Base-by-base conservation (phyloP, 2,888 invertebrate genomes). In the Sisyra nigra region DNA sequence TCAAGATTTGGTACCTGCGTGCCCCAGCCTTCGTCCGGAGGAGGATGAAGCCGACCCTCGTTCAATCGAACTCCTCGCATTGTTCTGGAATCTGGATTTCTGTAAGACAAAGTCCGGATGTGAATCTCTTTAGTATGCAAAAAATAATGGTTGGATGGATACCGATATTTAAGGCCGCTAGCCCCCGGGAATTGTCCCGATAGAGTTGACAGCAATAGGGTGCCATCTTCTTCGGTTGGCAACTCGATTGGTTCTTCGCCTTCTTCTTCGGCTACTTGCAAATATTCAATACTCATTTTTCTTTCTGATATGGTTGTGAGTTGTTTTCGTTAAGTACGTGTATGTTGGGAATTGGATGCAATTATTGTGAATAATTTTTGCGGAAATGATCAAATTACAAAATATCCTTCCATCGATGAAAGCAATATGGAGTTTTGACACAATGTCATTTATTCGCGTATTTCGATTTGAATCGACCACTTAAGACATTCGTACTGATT, bases 141-240 rank as follows among this genome's bases (percentile, higher is more conserved):
- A 8, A 30, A 8, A 30, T 30, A 30, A 8, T 9, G 9, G 7
- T 8, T 30, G 9, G 13, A 5, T 33, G 9, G 13, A 4, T 38
- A 38, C 38, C 38, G 17, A 67, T 91, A 98, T 70, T 98, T 98
- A 44, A 98, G 71, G 19, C 98, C 98, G 61, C 91, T 91, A 36
- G 94, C 86, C 49, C 96, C 96, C 45, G 97, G 97, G 67, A 92
- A 98, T 63, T 97, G 94, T 40, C 92, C 96, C 51, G 92, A 80
- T 45, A 99, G 69, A 10, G 98, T 98, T 46, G 92, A 85, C 54
- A 98, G 67, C 48, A 94, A 67, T 48, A 97, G 66, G 17, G 91
- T 91, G 46, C 87, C 86, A 67, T 97, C 94, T 54, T 86, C 79
- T 67, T 97, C 96, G 46, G 85, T 81, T n/a, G 96, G 97, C 53